phyloP scores from a whole-genome alignment of 2,113 vertebrate species.

The Muntiacus reevesi region DNA sequence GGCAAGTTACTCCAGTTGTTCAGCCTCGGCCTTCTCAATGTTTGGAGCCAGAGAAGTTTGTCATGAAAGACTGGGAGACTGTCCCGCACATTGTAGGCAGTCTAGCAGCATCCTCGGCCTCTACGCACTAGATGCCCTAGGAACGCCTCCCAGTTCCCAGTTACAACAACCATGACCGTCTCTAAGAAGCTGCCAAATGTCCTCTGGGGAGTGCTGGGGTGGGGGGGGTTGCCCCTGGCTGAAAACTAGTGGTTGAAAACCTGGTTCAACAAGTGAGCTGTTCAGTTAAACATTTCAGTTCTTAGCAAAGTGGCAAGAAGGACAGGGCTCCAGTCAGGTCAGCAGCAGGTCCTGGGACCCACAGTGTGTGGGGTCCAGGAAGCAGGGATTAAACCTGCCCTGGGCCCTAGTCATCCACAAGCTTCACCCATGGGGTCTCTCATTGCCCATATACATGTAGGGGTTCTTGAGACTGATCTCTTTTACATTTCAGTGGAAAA shows the following conservation, averaged over 20 bases:
- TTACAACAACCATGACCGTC: background rate
- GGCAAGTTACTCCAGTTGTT: background rate
- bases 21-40: background rate
- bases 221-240: background rate
- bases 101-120: background rate
- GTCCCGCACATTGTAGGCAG: background rate
- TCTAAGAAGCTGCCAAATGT: background rate
- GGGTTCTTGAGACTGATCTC: background rate
- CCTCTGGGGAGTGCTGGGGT: accelerated
- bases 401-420: background rate
- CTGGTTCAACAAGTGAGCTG: background rate
- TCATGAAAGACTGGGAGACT: background rate
- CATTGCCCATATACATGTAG: too few relatives aligned
- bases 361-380: background rate
- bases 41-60: background rate
- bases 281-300: background rate
- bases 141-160: background rate
- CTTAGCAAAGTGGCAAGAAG: background rate
- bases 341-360: background rate
- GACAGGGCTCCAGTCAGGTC: background rate
- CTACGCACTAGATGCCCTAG: background rate
- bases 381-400: background rate
- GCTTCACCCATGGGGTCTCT: background rate
- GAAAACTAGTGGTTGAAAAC: background rate
- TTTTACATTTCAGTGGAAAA: background rate